These are phyloP conservation scores for Xiphophorus couchianus DNA, from an alignment of 2,113 vertebrate species.

Conservation along the genomic window DNA sequence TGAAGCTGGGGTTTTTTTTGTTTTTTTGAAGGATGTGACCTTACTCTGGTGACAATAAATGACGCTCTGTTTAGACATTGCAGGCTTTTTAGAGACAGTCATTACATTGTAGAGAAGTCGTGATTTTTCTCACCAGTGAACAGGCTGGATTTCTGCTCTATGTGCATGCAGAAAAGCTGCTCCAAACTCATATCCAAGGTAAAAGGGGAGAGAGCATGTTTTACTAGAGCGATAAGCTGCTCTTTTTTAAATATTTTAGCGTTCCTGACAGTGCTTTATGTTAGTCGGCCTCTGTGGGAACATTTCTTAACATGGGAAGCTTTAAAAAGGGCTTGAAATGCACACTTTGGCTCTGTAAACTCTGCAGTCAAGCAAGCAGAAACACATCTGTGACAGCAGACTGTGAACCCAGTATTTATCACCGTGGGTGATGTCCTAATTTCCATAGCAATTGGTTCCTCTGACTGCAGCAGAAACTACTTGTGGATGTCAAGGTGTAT, in stretches of 20 bases:
- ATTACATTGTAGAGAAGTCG: too few species aligned
- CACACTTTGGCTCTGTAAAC: background rate
- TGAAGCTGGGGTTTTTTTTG: too few species aligned
- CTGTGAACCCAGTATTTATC: slow-evolving; percentile 38
- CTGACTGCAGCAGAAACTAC: slow-evolving; percentile 2
- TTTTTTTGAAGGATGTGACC: too few species aligned
- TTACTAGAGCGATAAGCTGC: too few species aligned
- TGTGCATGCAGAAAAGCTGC: too few species aligned
- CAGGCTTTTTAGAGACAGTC: too few species aligned
- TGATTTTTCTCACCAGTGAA: too few species aligned
- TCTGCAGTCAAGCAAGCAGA: background rate
- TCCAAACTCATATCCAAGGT: background rate
- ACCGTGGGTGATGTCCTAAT: slow-evolving; percentile 20
- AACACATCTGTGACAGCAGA: slow-evolving; percentile 25
- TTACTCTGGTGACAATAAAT: too few species aligned
- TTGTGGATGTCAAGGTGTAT: background rate
- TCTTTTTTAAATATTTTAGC: background rate
- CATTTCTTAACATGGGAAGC: background rate
- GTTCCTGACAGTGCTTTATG: background rate
- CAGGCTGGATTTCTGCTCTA: too few species aligned
- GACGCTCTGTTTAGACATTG: too few species aligned
- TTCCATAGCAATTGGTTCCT: slow-evolving; percentile 39
- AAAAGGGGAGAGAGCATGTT: too few species aligned
- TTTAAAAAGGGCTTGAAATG: background rate
- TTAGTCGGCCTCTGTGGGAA: background rate